phyloP scores from a whole-genome alignment of 1,140 invertebrate species.

The Seison nebaliae region DNA sequence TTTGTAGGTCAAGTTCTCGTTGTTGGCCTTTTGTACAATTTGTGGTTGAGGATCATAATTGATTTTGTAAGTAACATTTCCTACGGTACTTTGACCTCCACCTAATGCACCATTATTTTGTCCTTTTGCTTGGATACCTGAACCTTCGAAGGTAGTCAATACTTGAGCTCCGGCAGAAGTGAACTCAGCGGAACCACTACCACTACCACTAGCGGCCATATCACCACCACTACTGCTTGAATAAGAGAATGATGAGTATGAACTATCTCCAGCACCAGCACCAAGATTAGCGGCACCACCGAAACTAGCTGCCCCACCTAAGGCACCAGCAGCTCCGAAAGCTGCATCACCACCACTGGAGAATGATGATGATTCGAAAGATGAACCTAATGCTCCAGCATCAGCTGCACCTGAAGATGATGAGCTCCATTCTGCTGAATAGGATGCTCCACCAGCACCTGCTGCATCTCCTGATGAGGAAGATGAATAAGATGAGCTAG shows the following conservation, averaged over 20 bases:
- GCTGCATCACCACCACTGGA: too few species aligned
- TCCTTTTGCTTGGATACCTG: not conserved
- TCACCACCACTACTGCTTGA: too few species aligned
- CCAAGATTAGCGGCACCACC: not conserved
- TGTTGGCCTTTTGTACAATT: not conserved
- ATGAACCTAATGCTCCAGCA: too few species aligned
- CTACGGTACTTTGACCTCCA: not conserved
- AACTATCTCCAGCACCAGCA: not conserved
- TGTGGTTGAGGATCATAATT: slow-evolving; percentile 5
- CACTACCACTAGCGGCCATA: not conserved
- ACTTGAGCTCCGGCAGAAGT: not conserved
- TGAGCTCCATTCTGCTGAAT: too few species aligned
- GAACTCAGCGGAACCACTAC: not conserved
- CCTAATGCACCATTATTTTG: not conserved
- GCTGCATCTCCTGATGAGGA: too few species aligned
- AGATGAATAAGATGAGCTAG: too few species aligned
- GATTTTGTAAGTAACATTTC: slow-evolving; percentile 1
- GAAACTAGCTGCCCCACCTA: too few species aligned
- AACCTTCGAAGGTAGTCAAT: not conserved
- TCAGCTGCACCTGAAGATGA: too few species aligned
- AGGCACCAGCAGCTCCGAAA: too few species aligned
- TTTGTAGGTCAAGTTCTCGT: slow-evolving; percentile 1
- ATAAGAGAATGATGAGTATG: not conserved
- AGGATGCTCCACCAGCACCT: too few species aligned
- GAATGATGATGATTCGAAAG: too few species aligned